Conservation (phyloP, 2,888 invertebrate genomes). For the Drosophila sordidapex region DNA sequence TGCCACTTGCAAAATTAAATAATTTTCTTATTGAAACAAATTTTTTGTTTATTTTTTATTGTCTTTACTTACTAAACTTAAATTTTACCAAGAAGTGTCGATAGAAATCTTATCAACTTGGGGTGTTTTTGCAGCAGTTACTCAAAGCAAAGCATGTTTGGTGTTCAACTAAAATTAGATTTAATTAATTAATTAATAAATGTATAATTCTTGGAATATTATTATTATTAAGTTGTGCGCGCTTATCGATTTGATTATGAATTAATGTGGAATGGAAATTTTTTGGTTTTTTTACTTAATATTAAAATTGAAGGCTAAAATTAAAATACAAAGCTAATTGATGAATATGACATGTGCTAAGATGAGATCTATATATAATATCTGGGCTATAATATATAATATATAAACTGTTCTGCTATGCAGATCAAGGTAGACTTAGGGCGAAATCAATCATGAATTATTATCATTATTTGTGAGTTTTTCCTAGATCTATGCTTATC, state of each 20-base stretch:
- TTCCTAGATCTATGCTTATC: slow-evolving; percentile 17
- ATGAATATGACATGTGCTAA: neutral
- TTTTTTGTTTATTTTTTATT: too few species aligned
- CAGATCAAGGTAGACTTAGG: neutral
- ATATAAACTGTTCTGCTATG: too few species aligned
- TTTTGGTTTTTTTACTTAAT: neutral
- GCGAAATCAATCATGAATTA: neutral
- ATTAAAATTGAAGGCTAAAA: neutral
- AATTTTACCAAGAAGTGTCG: neutral
- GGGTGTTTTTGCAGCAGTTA: neutral
- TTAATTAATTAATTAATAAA: neutral
- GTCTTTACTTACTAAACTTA: neutral
- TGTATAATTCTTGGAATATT: neutral
- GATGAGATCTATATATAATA: neutral
- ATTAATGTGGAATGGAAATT: neutral
- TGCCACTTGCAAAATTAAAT: neutral
- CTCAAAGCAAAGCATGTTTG: neutral
- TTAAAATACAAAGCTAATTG: neutral
- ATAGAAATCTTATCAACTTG: neutral
- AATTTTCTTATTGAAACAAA: neutral
- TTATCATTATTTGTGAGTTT: neutral
- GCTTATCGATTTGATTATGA: neutral
- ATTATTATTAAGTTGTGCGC: neutral
- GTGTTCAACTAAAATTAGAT: neutral
- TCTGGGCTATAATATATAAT: neutral